These are phyloP conservation scores for Epicauta chinensis DNA, from an alignment of 1,140 invertebrate genomes.

Conservation along the genomic window DNA sequence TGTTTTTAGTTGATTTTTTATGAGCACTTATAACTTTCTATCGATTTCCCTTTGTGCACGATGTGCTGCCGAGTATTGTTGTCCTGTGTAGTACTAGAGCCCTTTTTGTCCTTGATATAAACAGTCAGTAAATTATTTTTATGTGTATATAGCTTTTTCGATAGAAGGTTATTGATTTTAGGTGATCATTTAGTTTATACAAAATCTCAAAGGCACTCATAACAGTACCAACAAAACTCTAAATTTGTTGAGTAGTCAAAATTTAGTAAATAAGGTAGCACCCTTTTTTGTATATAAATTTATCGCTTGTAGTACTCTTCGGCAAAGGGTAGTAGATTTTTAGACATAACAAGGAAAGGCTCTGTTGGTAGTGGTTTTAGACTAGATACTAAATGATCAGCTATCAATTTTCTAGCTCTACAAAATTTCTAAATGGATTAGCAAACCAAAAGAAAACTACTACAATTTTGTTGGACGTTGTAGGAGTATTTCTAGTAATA, in stretches of 20 bases:
- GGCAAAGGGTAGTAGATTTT: no score
- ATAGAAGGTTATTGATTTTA: constrained; percentile 37
- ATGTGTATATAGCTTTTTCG: constrained; percentile 30
- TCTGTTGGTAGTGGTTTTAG: no score
- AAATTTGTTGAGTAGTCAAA: neutral
- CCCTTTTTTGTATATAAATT: no score
- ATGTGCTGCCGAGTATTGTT: constrained; percentile 24
- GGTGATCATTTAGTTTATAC: constrained; percentile 35
- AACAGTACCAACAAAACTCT: no score
- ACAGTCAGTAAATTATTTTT: constrained; percentile 15
- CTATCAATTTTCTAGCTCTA: neutral
- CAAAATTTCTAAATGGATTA: no score
- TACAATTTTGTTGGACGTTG: no score
- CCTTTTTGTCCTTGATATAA: constrained; percentile 8
- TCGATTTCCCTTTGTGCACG: constrained; percentile 35
- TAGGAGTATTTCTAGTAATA: neutral
- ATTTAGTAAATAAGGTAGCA: no score
- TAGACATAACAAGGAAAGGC: no score
- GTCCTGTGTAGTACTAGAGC: constrained; percentile 25
- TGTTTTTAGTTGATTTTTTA: constrained; percentile 6
- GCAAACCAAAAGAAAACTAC: no score
- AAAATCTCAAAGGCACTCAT: no score
- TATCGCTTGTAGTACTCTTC: no score
- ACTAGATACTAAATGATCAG: constrained; percentile 18
- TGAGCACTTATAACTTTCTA: constrained; percentile 40